Evolutionary conservation across 2,888 invertebrate genomes (phyloP).

Genomic region (Volucella inanis): DNA sequence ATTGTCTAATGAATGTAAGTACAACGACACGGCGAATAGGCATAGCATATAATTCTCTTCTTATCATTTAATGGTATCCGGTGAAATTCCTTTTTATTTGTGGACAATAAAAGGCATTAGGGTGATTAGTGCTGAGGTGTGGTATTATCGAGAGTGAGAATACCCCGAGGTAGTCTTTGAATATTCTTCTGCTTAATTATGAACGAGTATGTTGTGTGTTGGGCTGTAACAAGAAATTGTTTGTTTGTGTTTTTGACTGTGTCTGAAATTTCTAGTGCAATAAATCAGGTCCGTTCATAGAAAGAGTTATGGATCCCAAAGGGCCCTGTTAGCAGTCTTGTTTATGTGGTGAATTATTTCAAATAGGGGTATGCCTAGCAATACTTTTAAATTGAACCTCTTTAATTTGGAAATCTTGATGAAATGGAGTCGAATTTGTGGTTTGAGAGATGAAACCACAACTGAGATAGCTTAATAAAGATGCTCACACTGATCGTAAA

Average conservation of each 20-base stretch:
- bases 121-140: slow-evolving; percentile 62
- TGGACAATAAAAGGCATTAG: slow-evolving; percentile 64
- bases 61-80: slow-evolving; percentile 64
- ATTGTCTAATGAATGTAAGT: neutral
- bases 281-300: slow-evolving; percentile 23
- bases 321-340: neutral
- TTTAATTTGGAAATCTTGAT: too few relatives aligned
- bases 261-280: slow-evolving; percentile 12
- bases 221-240: slow-evolving; percentile 9
- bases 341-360: neutral
- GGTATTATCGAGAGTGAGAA: slow-evolving; percentile 27
- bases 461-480: too few relatives aligned
- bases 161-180: slow-evolving; percentile 2
- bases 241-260: slow-evolving; percentile 21
- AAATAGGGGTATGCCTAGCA: neutral
- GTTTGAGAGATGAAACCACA: too few relatives aligned
- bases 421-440: too few relatives aligned
- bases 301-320: slow-evolving; percentile 8
- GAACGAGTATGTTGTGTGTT: slow-evolving; percentile 18
- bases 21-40: slow-evolving; percentile 10
- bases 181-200: slow-evolving; percentile 14
- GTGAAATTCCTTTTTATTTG: slow-evolving; percentile 57
- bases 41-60: slow-evolving; percentile 57
- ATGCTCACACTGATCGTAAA: too few relatives aligned
- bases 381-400: neutral